phyloP scores from a whole-genome alignment of 2,113 vertebrate genomes.

The Bujurquina vittata region DNA sequence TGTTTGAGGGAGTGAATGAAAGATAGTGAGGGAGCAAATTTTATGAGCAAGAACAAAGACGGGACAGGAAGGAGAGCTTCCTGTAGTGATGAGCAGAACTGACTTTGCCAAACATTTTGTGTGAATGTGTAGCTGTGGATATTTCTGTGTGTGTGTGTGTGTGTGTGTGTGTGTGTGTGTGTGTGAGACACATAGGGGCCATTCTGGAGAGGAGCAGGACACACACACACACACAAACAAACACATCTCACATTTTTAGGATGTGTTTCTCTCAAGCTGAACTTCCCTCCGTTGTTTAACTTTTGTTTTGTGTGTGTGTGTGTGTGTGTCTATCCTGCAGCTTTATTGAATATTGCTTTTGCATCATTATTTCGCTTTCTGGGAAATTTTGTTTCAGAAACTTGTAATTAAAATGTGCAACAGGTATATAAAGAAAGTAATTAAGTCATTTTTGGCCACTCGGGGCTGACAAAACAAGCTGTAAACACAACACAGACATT shows the following conservation, averaged over 20 bases:
- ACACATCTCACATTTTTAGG: background rate
- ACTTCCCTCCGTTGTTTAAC: background rate
- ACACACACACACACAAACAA: background rate
- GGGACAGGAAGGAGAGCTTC: slow-evolving; percentile 11
- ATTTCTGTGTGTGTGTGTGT: background rate
- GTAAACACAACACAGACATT: too few relatives aligned
- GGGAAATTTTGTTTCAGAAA: background rate
- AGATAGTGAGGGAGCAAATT: background rate
- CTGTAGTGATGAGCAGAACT: slow-evolving; percentile 15
- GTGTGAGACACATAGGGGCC: slow-evolving; percentile 12
- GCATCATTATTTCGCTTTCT: background rate
- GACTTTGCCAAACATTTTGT: slow-evolving; percentile 9
- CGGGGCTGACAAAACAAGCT: background rate
- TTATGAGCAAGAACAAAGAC: slow-evolving; percentile 12
- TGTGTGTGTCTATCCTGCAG: background rate
- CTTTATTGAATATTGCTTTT: background rate
- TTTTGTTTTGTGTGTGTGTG: background rate
- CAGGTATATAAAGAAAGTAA: background rate
- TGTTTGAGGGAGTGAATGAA: slow-evolving; percentile 18
- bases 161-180: background rate
- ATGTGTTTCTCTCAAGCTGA: background rate
- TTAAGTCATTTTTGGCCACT: background rate
- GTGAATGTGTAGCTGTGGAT: background rate
- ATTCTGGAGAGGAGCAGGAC: slow-evolving; percentile 24
- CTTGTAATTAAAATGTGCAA: background rate